Base-by-base conservation (phyloP, 2,888 invertebrate genomes). In the Glyphotaelius pellucidus region DNA sequence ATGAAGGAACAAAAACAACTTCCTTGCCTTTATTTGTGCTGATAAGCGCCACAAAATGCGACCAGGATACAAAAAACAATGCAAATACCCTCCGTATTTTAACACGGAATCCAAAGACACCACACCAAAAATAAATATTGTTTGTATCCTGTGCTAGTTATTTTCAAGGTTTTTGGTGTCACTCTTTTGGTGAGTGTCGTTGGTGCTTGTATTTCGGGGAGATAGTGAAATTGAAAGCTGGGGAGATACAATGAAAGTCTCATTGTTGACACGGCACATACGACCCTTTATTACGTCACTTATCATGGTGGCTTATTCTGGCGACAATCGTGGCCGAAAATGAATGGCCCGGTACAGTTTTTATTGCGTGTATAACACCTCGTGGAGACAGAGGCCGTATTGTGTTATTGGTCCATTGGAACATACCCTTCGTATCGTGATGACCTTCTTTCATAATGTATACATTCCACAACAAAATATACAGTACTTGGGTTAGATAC, bases 21-120 rank as follows among this genome's bases (percentile, higher is more conserved):
- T 93, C 92, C 92, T 90, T 89, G 89, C 92, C 90, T 92, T 92
- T 93, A 93, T 93, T 93, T 93, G 92, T 85, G 87, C 90, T 92
- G 93, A 93, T 93, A 93, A 93, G 93, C 91, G 89, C 38, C 89
- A 83, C 79, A 92, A 90, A 92, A 92, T 89, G 92, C 80, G 92
- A 87, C 81, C 88, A 79, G 88, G 79, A 89, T 80, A 79, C 88
- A 89, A 30, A 79, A 30, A 31, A 79, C 88, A 42, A 89, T 79
- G 4, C 80, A 85, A n/a, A n/a, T 67, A 67, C 67, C 25, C 25
- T 25, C 25, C 67, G n/a, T 9, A 67, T 67, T 67, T 67, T 67
- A n/a, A 67, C 67, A 67, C 0, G 5, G 25, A 67, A 67, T 67
- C n/a, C 25, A 25, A 67, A n/a, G 25, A 67, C 67, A 67, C 67